Conservation (phyloP, 2,113 vertebrate species). For the Tympanuchus pallidicinctus region DNA sequence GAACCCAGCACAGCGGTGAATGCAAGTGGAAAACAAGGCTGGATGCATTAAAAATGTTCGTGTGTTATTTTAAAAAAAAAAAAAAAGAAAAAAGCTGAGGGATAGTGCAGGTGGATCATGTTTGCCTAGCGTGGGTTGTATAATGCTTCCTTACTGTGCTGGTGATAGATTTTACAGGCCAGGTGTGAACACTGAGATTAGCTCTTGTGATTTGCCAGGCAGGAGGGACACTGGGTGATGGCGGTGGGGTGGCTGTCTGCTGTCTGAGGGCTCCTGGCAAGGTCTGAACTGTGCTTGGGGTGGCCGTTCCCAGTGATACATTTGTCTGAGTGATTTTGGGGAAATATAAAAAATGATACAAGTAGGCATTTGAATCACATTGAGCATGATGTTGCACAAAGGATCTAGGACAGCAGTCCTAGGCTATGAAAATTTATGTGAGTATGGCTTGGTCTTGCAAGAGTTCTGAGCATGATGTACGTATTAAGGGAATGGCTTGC, state of each 20-base stretch:
- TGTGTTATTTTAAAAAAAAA: not conserved
- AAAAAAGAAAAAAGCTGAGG: not conserved
- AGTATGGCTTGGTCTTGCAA: accelerated
- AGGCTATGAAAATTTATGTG: accelerated
- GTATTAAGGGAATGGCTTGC: not conserved
- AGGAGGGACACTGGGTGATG: not conserved
- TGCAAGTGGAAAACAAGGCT: not conserved
- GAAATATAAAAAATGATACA: not conserved
- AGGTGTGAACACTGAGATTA: not conserved
- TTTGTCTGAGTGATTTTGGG: accelerated
- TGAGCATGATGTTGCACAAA: not conserved
- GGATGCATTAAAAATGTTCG: not conserved
- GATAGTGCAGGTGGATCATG: not conserved
- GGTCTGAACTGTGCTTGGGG: not conserved
- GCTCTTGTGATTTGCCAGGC: not conserved
- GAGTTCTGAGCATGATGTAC: accelerated
- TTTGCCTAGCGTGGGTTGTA: not conserved
- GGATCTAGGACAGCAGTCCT: not conserved
- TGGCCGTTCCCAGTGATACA: not conserved
- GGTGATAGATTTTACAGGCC: not conserved
- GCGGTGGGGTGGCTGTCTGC: not conserved
- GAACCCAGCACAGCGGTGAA: not conserved
- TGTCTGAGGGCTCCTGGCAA: not conserved
- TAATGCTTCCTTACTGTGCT: not conserved
- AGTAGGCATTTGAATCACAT: not conserved